Conservation (phyloP, 1,140 invertebrate genomes). For the Pogonus chalceus region DNA sequence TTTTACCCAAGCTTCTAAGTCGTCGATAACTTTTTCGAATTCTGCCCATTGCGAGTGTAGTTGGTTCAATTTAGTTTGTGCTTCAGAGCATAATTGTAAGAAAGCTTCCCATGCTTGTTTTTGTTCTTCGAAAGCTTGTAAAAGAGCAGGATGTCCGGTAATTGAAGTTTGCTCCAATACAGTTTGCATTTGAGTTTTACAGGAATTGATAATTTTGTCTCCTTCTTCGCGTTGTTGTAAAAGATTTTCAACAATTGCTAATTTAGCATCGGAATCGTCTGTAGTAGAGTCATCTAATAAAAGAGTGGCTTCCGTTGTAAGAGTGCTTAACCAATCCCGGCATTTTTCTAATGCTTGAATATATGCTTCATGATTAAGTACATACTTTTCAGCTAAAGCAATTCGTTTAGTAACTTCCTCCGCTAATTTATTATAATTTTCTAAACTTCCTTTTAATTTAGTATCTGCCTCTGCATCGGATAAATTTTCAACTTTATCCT, state of each 20-base stretch:
- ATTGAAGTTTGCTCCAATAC: constrained; percentile 70
- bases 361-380: constrained; percentile 73
- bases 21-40: constrained; percentile 66
- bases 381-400: constrained; percentile 54
- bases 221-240: constrained; percentile 61
- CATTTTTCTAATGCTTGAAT: constrained; percentile 64
- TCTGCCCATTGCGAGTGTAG: constrained; percentile 67
- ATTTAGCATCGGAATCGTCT: constrained; percentile 63
- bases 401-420: constrained; percentile 59
- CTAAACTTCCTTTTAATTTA: constrained; percentile 56
- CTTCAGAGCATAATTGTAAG: constrained; percentile 55
- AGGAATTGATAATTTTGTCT: constrained; percentile 57
- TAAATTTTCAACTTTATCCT: constrained; percentile 60
- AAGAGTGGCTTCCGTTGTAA: constrained; percentile 55
- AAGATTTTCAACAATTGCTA: constrained; percentile 65
- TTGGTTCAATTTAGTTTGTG: constrained; percentile 56
- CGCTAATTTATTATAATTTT: constrained; percentile 56
- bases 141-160: constrained; percentile 62
- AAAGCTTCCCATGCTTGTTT: constrained; percentile 69
- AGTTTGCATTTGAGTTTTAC: constrained; percentile 58
- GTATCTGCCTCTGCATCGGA: constrained; percentile 64
- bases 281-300: constrained; percentile 57
- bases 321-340: constrained; percentile 59
- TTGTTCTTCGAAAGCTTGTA: constrained; percentile 65
- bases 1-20: constrained; percentile 73